Base-by-base conservation (phyloP, 2,797 vertebrate species). In the Adrianichthys oophorus region DNA sequence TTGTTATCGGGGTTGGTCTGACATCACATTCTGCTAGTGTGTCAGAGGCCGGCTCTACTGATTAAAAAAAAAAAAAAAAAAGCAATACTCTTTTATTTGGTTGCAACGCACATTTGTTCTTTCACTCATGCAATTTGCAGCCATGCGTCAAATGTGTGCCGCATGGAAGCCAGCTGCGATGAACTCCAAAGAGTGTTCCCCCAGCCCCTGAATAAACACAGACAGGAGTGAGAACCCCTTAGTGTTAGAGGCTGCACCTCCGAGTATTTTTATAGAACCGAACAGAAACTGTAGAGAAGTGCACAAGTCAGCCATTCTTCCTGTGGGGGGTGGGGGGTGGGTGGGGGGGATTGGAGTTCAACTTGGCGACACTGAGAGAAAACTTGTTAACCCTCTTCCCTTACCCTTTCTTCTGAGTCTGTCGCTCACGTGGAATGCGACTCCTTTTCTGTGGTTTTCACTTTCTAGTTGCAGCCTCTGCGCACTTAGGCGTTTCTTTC, bases 181-280 rank as follows among this genome's bases (percentile, higher is more conserved):
- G 59, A 81, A 72, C 69, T 67, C 63, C 45, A 24, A 40, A 60
- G 68, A 70, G 65, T 65, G 76, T 79, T 67, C 56, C 62, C 68
- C 32, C 56, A 42, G 32, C 37, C 60, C 47, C 55, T 69, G 56
- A 81, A 72, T 84, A 79, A 86, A 84, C 85, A 87, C 68, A 76
- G 80, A 83, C 78, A 56, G 59, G 62, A 78, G 75, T 62, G 74
- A 78, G 79, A 72, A 37, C 65, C 50, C 79, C 59, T 78, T 62
- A 84, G 72, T 69, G 66, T 79, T 83, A 77, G 64, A 80, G 80
- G 60, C 80, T 78, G 75, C 80, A 80, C 78, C 63, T 74, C 65
- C 84, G 77, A 85, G 78, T 86, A 79, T 87, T 88, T 89, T 85
- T 83, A 78, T 78, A 87, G 85, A 84, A 74, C 79, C 78, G 79